Evolutionary conservation across 1,140 invertebrate genomes (phyloP).

Genomic region (Cepaea nemoralis): DNA sequence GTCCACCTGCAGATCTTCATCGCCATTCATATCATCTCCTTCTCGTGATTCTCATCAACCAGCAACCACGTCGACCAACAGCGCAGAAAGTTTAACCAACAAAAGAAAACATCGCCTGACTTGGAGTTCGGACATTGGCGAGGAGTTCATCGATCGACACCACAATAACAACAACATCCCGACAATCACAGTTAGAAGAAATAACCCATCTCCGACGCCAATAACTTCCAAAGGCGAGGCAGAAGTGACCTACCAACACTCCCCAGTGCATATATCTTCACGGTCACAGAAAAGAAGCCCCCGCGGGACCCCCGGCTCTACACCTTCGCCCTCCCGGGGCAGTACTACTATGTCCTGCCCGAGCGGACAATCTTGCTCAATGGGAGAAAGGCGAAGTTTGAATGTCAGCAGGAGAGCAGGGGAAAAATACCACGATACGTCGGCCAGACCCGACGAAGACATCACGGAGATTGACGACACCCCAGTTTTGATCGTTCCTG

Average conservation of each 20-base stretch:
- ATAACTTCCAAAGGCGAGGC: not conserved
- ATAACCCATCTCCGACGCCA: slow-evolving; percentile 9
- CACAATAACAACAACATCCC: slow-evolving; percentile 31
- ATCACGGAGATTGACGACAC: slow-evolving; percentile 35
- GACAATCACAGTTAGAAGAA: not conserved
- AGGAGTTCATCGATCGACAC: not conserved
- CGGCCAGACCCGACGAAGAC: slow-evolving; percentile 23
- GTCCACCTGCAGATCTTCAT: not conserved
- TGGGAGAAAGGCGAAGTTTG: slow-evolving; percentile 28
- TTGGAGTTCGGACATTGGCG: slow-evolving; percentile 22
- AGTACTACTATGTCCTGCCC: slow-evolving; percentile 29
- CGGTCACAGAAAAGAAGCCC: slow-evolving; percentile 11
- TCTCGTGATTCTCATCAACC: not conserved
- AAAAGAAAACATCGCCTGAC: slow-evolving; percentile 15
- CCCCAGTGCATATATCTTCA: not conserved
- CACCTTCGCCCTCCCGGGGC: slow-evolving; percentile 23
- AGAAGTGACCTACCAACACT: not conserved
- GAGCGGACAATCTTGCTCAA: slow-evolving; percentile 37
- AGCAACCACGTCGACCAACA: slow-evolving; percentile 16
- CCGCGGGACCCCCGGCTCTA: not conserved
- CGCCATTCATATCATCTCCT: not conserved
- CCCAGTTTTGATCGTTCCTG: slow-evolving; percentile 37
- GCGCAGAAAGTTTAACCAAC: not conserved
- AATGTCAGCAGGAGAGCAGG: slow-evolving; percentile 16
- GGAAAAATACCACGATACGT: slow-evolving; percentile 28